phyloP scores from a whole-genome alignment of 2,888 invertebrate genomes.

The Carpatolechia fugitivella region DNA sequence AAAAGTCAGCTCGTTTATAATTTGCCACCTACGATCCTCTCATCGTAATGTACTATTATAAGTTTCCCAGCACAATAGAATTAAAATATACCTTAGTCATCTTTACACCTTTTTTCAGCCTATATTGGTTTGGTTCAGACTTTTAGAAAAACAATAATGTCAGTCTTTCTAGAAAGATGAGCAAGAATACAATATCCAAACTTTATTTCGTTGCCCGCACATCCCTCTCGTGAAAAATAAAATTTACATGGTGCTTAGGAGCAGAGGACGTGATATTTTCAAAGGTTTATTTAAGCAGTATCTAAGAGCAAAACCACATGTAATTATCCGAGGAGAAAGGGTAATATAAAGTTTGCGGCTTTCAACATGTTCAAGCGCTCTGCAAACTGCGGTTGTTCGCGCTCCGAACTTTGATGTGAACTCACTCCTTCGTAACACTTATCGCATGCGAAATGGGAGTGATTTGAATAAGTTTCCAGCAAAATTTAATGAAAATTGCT shows the following conservation, averaged over 20 bases:
- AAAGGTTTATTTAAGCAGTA: constrained; percentile 20
- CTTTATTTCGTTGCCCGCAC: too few species aligned
- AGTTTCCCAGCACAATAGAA: too few species aligned
- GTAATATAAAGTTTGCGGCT: constrained; percentile 66
- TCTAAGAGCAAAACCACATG: constrained; percentile 39
- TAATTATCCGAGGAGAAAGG: constrained; percentile 57
- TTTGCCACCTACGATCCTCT: too few species aligned
- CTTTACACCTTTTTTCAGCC: too few species aligned
- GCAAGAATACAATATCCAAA: too few species aligned
- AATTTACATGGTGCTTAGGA: background rate
- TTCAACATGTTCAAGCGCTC: constrained; percentile 65
- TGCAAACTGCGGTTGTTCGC: constrained; percentile 59
- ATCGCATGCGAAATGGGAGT: constrained; percentile 37
- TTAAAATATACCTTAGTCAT: too few species aligned
- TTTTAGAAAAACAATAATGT: too few species aligned
- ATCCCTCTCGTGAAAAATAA: too few species aligned
- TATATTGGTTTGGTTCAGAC: too few species aligned
- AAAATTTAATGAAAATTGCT: constrained; percentile 31
- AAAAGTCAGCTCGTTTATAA: too few species aligned
- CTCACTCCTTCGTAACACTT: constrained; percentile 45
- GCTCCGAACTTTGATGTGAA: constrained; percentile 57
- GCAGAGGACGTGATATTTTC: constrained; percentile 15
- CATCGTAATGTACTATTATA: too few species aligned
- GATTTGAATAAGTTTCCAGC: constrained; percentile 46
- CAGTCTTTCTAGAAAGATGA: too few species aligned